phyloP scores from a whole-genome alignment of 2,888 invertebrate species.

The Drosophila melanosoma region DNA sequence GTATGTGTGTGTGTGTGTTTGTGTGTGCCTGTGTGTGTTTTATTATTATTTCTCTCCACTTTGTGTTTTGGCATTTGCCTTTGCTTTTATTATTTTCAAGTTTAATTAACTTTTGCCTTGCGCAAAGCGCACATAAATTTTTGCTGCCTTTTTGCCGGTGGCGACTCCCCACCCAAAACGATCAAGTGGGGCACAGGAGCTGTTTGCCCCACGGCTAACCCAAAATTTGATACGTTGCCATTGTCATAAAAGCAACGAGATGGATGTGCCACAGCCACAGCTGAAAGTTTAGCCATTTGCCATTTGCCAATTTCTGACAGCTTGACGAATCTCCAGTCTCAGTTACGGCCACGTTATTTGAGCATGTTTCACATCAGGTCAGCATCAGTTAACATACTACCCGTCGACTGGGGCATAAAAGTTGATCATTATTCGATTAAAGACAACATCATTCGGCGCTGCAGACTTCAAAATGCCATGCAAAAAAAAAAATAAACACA shows the following conservation, averaged over 20 bases:
- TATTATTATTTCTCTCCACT: conserved; percentile 68
- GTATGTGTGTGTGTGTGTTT: conserved; percentile 33
- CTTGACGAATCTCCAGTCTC: conserved; percentile 26
- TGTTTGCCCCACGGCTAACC: conserved; percentile 34
- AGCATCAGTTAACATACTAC: background rate
- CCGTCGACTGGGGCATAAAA: conserved; percentile 1
- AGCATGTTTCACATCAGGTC: conserved; percentile 17
- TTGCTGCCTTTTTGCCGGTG: conserved; percentile 54
- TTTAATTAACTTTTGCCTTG: conserved; percentile 77
- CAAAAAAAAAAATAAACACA: background rate
- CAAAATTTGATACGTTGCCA: conserved; percentile 69
- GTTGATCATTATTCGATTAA: conserved; percentile 11
- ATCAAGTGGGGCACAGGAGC: conserved; percentile 25
- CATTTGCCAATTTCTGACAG: conserved; percentile 15
- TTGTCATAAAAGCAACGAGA: conserved; percentile 48
- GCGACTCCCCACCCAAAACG: conserved; percentile 3
- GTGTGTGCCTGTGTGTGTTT: conserved; percentile 30
- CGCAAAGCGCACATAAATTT: conserved; percentile 67
- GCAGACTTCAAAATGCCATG: background rate
- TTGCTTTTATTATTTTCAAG: conserved; percentile 79
- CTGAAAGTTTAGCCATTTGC: conserved; percentile 38
- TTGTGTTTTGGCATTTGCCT: conserved; percentile 29
- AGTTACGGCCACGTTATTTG: conserved; percentile 5
- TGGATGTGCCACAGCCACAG: conserved; percentile 47
- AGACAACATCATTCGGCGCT: too few species aligned